phyloP scores from a whole-genome alignment of 2,797 vertebrate species.

The Synaphobranchus kaupii region DNA sequence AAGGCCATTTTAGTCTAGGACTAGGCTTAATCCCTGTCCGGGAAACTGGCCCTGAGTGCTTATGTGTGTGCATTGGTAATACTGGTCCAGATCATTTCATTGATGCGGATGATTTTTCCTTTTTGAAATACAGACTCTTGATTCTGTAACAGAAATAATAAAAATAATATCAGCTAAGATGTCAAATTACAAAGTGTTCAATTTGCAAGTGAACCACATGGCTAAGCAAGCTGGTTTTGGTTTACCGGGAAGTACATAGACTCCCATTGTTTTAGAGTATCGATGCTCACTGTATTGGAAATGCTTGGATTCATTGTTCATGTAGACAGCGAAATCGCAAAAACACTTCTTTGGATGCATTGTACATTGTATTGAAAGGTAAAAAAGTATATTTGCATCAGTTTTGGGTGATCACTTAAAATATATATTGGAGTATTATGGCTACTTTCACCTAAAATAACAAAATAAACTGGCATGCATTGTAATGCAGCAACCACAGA shows the following conservation, averaged over 20 bases:
- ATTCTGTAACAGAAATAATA: not conserved
- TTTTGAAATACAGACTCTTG: not conserved
- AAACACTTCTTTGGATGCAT: not conserved
- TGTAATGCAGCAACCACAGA: not conserved
- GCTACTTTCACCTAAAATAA: constrained; percentile 1
- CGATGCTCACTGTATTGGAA: not conserved
- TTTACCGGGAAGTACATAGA: not conserved
- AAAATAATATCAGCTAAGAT: not conserved
- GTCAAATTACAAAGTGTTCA: not conserved
- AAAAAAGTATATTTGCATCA: no score
- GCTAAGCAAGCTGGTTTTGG: not conserved
- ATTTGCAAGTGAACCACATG: not conserved
- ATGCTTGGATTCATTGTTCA: not conserved
- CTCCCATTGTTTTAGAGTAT: not conserved
- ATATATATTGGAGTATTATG: not conserved
- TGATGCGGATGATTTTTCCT: not conserved
- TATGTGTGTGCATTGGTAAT: not conserved
- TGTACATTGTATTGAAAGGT: no score
- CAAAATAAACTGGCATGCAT: not conserved
- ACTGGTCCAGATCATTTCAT: not conserved
- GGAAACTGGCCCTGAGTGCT: no score
- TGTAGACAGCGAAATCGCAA: not conserved
- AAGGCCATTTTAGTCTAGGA: no score
- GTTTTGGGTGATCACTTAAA: no score
- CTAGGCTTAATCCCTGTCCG: no score